phyloP scores from a whole-genome alignment of 1,140 invertebrate species.

The Chironomus tepperi region DNA sequence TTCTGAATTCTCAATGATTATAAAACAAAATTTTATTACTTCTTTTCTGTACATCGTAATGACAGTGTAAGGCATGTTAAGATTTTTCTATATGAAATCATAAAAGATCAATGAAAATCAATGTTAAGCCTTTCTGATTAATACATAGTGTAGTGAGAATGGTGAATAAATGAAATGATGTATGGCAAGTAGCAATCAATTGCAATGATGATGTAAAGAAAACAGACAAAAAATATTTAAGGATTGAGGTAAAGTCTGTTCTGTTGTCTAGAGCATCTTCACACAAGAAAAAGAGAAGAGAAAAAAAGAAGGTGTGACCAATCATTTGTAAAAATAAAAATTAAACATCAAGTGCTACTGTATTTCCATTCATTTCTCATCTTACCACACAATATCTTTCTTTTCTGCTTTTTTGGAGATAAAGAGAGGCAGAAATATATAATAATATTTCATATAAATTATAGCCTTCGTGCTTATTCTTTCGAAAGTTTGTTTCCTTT shows the following conservation, averaged over 20 bases:
- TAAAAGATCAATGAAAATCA: constrained; percentile 14
- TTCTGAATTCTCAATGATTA: no score
- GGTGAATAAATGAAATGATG: background rate
- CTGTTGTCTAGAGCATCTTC: background rate
- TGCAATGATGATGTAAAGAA: background rate
- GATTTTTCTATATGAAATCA: background rate
- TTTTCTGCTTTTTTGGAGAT: no score
- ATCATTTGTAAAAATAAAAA: constrained; percentile 24
- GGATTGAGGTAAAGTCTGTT: background rate
- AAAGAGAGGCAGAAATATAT: background rate
- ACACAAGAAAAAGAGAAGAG: background rate
- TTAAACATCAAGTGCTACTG: constrained; percentile 24
- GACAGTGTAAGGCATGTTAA: no score
- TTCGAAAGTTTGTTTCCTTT: background rate
- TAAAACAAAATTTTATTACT: no score
- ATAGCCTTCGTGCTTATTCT: background rate
- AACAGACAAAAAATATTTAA: background rate
- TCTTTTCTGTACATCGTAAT: no score
- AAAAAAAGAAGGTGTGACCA: constrained; percentile 8
- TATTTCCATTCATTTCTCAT: constrained; percentile 5
- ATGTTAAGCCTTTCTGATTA: background rate
- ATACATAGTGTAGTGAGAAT: background rate
- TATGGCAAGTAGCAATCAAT: background rate
- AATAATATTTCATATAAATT: constrained; percentile 10
- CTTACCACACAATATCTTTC: background rate